Base-by-base conservation (phyloP, 2,888 invertebrate species). In the Agrypnus murinus region DNA sequence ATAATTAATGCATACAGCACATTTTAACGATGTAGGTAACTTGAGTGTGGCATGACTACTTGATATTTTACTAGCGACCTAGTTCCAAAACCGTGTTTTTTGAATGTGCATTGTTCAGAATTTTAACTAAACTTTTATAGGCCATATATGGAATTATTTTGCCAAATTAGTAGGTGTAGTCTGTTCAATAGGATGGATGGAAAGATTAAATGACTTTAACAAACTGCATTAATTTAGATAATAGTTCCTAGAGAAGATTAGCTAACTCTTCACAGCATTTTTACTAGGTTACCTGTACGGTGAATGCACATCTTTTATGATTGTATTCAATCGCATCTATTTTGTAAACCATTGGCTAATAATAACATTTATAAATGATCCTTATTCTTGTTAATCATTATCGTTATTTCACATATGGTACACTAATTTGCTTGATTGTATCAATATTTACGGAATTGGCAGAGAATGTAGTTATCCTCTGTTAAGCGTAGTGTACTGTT, bases 1-100 rank as follows among this genome's bases (percentile, higher is more conserved):
- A 57, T 58, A 58, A 58, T 58, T 58, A 58, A 58, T 58, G 58
- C 43, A 40, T 31, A 55, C 1, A 31, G n/a, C 8, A 25, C 12
- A 55, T 55, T 55, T 12, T 34, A 10, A 48, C 10, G 55, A 55
- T 58, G 58, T 58, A 40, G 43, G 58, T 25, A 58, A 43, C 31
- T 43, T 43, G 43, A n/a, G n/a, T 25, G 25, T 31, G 43, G 58
- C 31, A 58, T 43, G 43, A 12, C 40, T 58, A 43, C 43, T 38
- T 43, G 43, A 43, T 40, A 14, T 31, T 55, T 25, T 55, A 17
- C 36, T 58, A 43, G 14, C 40, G 43, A 58, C 58, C 58, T 31
- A 43, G 58, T 58, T 58, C 43, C 31, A 58, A 58, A 58, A 58
- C 58, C 58, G 58, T 25, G 58, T 58, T 58, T 58, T 55, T 43